These are phyloP conservation scores for Meleagris gallopavo DNA, from an alignment of 2,113 vertebrate genomes.

Conservation along the genomic window DNA sequence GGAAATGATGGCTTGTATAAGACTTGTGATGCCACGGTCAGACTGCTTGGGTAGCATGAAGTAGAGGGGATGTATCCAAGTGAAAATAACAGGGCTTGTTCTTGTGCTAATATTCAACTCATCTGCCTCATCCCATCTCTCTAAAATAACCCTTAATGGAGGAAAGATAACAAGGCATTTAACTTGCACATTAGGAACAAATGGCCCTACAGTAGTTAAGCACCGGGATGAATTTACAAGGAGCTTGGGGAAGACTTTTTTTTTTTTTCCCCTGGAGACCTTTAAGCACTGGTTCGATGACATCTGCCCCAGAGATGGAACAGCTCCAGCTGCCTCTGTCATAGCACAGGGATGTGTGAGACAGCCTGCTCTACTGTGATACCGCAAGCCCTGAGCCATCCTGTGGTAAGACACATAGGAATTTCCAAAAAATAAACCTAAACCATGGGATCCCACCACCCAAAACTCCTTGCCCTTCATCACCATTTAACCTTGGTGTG, in stretches of 20 bases:
- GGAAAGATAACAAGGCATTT: background rate
- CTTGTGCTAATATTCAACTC: background rate
- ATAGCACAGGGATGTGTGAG: background rate
- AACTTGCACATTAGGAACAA: background rate
- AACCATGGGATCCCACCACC: background rate
- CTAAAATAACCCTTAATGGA: background rate
- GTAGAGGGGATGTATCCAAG: background rate
- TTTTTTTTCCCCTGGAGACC: background rate
- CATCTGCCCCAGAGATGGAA: background rate
- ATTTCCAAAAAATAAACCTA: background rate
- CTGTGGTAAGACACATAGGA: fast-evolving
- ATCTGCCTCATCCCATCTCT: background rate
- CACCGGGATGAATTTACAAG: background rate
- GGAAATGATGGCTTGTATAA: background rate
- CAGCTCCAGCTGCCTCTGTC: background rate
- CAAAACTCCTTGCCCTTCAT: background rate
- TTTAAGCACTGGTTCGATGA: background rate
- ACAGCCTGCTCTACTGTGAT: background rate
- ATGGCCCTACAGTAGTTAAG: background rate
- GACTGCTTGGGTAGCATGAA: background rate
- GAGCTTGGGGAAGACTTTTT: background rate
- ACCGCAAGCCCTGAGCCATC: background rate
- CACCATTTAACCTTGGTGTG: fast-evolving
- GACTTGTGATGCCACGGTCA: background rate
- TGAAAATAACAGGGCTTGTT: background rate